Evolutionary conservation across 1,140 invertebrate species (phyloP).

Genomic region (Bombus terrestris): DNA sequence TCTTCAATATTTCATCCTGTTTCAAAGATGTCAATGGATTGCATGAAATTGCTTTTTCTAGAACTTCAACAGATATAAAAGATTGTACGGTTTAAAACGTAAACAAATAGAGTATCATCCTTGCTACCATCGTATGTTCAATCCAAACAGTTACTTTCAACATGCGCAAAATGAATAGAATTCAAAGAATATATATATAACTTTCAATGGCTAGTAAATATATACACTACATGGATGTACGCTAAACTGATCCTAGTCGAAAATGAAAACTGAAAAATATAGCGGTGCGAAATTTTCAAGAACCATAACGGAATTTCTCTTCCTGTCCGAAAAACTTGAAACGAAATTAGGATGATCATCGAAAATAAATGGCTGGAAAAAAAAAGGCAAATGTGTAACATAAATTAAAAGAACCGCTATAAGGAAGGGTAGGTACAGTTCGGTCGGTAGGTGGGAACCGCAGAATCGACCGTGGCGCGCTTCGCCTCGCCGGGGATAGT

Average conservation of each 20-base stretch:
- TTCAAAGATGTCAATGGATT: not conserved
- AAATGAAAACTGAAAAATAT: too few species aligned
- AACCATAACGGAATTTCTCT: too few species aligned
- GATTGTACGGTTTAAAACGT: not conserved
- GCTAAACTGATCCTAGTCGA: not conserved
- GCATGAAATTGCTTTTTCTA: accelerated
- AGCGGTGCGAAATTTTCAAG: too few species aligned
- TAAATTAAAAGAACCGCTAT: slow-evolving; percentile 22
- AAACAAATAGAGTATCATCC: not conserved
- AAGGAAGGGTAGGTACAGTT: not conserved
- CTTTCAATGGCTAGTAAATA: not conserved
- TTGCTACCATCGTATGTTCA: not conserved
- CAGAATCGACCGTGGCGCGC: slow-evolving; percentile 74
- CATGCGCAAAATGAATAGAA: not conserved
- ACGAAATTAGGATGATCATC: not conserved
- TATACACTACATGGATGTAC: not conserved
- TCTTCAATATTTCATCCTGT: not conserved
- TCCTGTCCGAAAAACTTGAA: too few species aligned
- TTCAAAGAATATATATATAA: not conserved
- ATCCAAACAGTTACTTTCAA: not conserved
- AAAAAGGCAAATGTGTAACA: not conserved
- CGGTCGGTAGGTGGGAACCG: slow-evolving; percentile 64
- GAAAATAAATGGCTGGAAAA: not conserved
- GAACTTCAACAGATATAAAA: too few species aligned
- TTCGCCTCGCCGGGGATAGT: slow-evolving; percentile 27